Evolutionary conservation across 1,140 invertebrate genomes (phyloP), one percentile per base, ranked within the genome.

Genomic region (Drosophila pachea): DNA sequence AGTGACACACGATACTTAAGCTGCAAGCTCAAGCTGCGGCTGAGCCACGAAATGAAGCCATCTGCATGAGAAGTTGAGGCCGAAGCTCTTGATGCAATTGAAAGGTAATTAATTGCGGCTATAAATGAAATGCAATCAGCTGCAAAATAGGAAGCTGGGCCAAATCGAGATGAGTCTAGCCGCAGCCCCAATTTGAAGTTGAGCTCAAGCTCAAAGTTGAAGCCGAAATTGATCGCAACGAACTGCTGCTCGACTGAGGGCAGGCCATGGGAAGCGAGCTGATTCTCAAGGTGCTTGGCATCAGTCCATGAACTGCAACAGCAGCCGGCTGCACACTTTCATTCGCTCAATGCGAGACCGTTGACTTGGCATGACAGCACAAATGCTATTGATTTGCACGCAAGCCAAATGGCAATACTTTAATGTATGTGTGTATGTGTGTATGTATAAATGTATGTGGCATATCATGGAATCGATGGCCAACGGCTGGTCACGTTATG

Each of bases 351-450:
- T 9, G 45, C n/a, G 58, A 45, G 61, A 53, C 43, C 45, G 56
- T 49, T 40, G 53, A 65, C 42, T 56, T 49, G 43, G 53, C 35
- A 33, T 40, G 35, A 42, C 8, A 52, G 14, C 49, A n/a, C 16
- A 6, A 31, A 11, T 68, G 43, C 42, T 63, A 56, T 68, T 69
- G 61, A 69, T 69, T 54, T 69, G 48, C 60, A 56, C 66, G 66
- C 56, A 43, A 53, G n/a, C 60, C 53, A 45, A 55, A 36, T 50
- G 38, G 48, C 54, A 53, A 70, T 54, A 22, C 22, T 22, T 3
- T 22, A 22, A 22, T 22, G 22, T 22, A 22, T 22, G 22, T 22
- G 3, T 63, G 29, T 9, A 22, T 8, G 48, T 60, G 12, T 3
- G 8, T 40, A 40, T 40, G 8, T 43, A 43, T 22, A 5, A 7